Percentiles rank a stretch among this genome's conserved stretches.
Evolutionary conservation across 2,797 vertebrate genomes (phyloP).

Genomic region (Mus spretus): DNA sequence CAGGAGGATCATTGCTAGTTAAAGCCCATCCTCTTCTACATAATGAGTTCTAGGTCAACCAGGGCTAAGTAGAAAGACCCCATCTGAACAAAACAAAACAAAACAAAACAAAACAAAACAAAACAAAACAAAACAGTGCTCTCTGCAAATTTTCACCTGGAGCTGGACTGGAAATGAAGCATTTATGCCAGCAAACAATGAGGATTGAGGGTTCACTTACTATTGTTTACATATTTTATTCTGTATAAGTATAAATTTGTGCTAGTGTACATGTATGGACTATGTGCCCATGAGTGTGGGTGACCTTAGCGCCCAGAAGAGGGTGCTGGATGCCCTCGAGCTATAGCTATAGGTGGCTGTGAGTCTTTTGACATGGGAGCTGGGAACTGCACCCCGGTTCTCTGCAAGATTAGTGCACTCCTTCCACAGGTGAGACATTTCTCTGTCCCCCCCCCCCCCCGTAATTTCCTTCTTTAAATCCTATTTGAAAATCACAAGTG

Average conservation of each 20-base stretch:
- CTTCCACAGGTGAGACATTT: background rate
- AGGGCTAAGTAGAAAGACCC: background rate
- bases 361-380: background rate
- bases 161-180: background rate
- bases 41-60: background rate
- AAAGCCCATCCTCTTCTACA: background rate
- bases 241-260: background rate
- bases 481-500: slow-evolving; percentile 64
- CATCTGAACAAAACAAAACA: background rate
- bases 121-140: background rate
- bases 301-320: background rate
- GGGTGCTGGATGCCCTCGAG: background rate
- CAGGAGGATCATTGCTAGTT: background rate
- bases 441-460: background rate
- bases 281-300: background rate
- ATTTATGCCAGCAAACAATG: background rate
- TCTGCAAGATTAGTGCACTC: no score
- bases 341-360: background rate
- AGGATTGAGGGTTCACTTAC: background rate
- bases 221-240: background rate
- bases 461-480: slow-evolving; percentile 33
- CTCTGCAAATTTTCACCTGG: background rate
- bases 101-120: background rate
- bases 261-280: no score
- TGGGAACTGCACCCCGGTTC: background rate